phyloP scores from a whole-genome alignment of 2,113 vertebrate species.

The Nycticryphes semicollaris region DNA sequence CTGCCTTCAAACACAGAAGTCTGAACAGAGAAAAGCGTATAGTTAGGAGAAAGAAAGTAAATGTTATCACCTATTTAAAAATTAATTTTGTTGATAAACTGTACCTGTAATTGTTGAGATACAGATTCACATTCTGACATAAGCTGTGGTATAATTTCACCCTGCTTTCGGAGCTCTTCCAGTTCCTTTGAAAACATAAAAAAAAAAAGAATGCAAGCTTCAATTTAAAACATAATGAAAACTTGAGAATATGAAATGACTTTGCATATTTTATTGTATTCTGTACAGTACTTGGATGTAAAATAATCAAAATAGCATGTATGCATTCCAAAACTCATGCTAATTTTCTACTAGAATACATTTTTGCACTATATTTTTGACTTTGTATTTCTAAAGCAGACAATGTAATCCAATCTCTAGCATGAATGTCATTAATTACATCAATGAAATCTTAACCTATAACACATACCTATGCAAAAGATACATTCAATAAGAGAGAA shows the following conservation, averaged over 20 bases:
- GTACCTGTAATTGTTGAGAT: slow-evolving; percentile 90
- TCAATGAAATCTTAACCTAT: background rate
- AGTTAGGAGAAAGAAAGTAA: background rate
- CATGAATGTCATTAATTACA: background rate
- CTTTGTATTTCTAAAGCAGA: background rate
- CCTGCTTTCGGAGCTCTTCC: slow-evolving; percentile 92
- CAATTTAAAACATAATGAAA: slow-evolving; percentile 40
- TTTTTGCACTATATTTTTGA: background rate
- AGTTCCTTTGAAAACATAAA: slow-evolving; percentile 82
- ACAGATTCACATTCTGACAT: slow-evolving; percentile 92
- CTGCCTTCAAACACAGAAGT: background rate
- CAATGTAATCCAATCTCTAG: background rate
- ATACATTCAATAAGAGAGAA: background rate
- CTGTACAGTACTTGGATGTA: background rate
- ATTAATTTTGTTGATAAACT: background rate
- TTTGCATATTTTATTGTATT: slow-evolving; percentile 12
- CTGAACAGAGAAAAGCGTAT: background rate
- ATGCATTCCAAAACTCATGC: background rate
- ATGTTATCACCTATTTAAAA: background rate
- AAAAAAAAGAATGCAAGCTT: background rate
- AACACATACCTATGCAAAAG: background rate
- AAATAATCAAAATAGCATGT: slow-evolving; percentile 8
- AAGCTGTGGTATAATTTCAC: slow-evolving; percentile 93
- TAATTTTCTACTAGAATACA: background rate
- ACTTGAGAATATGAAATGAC: slow-evolving; percentile 1